These are phyloP conservation scores for Paralichthys olivaceus DNA, from an alignment of 2,113 vertebrate species.

Conservation along the genomic window DNA sequence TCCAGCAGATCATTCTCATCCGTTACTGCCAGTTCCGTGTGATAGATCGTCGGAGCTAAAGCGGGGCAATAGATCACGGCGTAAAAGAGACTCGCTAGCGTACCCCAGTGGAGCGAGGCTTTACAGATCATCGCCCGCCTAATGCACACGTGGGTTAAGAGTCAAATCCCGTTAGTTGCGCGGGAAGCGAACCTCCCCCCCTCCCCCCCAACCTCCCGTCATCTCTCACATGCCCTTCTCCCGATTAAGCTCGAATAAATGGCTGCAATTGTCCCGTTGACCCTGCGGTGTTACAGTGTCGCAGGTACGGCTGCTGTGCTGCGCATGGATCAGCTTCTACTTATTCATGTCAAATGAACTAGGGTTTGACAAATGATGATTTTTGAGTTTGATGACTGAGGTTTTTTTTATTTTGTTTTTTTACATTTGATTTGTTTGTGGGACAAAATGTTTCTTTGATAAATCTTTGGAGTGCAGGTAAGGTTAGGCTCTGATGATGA, in stretches of 20 bases:
- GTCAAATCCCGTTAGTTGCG: slow-evolving; percentile 80
- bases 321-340: neutral
- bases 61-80: slow-evolving; percentile 85
- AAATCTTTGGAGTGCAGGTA: neutral
- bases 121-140: slow-evolving; percentile 85
- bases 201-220: slow-evolving; percentile 14
- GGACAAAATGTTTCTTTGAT: neutral
- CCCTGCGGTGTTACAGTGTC: slow-evolving; percentile 28
- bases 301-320: slow-evolving; percentile 15
- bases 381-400: neutral
- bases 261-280: slow-evolving; percentile 55
- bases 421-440: neutral
- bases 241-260: slow-evolving; percentile 74
- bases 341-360: neutral
- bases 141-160: slow-evolving; percentile 83
- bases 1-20: slow-evolving; percentile 87
- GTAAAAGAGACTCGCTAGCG: slow-evolving; percentile 83
- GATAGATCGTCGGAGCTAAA: slow-evolving; percentile 83
- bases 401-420: no score
- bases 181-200: neutral
- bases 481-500: no score
- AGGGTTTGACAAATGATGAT: slow-evolving; percentile 1
- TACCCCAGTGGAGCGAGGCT: slow-evolving; percentile 77
- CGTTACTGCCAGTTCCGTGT: slow-evolving; percentile 87
- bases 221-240: slow-evolving; percentile 26